Percentiles rank a stretch among this genome's conserved stretches.
These are phyloP conservation scores for Catamblyrhynchus diadema DNA, from an alignment of 2,797 vertebrate genomes.

Conservation along the genomic window DNA sequence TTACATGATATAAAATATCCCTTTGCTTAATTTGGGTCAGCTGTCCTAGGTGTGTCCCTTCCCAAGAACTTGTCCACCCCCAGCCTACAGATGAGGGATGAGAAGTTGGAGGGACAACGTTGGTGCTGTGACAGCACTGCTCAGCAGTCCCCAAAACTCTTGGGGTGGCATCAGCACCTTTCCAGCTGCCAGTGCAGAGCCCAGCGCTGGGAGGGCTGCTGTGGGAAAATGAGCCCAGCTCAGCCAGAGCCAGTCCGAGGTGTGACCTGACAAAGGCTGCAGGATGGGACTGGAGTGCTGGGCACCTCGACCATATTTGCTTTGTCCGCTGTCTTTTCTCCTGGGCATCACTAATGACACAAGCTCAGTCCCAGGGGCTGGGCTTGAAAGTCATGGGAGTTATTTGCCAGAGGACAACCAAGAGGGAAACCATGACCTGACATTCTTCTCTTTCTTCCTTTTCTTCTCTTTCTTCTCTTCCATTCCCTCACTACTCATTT, in stretches of 20 bases:
- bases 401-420: not conserved
- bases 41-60: not conserved
- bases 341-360: not conserved
- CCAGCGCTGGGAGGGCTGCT: not conserved
- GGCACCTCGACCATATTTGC: fast-evolving
- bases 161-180: not conserved
- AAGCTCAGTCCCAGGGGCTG: fast-evolving
- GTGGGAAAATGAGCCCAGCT: not conserved
- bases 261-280: not conserved
- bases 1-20: not conserved
- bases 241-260: not conserved
- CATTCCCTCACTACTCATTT: not conserved
- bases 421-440: fast-evolving
- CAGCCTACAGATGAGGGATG: fast-evolving
- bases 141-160: not conserved
- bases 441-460: not conserved
- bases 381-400: not conserved
- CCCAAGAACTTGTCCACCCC: not conserved
- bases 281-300: not conserved
- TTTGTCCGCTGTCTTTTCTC: not conserved
- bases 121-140: not conserved
- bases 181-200: not conserved
- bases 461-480: not conserved
- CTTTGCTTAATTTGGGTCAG: not conserved
- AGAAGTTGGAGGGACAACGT: fast-evolving